phyloP scores from a whole-genome alignment of 2,888 invertebrate genomes.

The Elegia similella region DNA sequence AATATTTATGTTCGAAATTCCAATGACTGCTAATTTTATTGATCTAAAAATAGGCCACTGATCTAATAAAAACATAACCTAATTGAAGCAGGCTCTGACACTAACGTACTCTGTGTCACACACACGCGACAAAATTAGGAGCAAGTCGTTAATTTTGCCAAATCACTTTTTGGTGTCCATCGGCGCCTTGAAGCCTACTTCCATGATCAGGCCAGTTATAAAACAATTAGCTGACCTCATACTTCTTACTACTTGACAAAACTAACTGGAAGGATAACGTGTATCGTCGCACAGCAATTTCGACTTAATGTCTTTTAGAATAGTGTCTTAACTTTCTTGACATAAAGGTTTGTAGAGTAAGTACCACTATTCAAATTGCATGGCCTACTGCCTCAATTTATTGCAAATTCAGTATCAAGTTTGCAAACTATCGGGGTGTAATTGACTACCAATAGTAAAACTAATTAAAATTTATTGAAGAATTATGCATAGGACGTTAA shows the following conservation, averaged over 20 bases:
- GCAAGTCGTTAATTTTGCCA: slow-evolving; percentile 55
- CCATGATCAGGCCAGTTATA: slow-evolving; percentile 27
- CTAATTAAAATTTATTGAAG: slow-evolving; percentile 13
- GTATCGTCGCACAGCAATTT: too few relatives aligned
- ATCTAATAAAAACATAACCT: slow-evolving; percentile 15
- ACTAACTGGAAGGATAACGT: not conserved
- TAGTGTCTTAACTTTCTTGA: not conserved
- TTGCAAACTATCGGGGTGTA: not conserved
- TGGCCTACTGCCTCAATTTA: slow-evolving; percentile 14
- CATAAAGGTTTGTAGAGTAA: not conserved
- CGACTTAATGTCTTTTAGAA: too few relatives aligned
- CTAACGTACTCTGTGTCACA: slow-evolving; percentile 32
- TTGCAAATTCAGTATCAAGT: slow-evolving; percentile 22
- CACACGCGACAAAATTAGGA: slow-evolving; percentile 48
- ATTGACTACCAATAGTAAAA: slow-evolving; percentile 9
- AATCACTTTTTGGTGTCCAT: slow-evolving; percentile 57
- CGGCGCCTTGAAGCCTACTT: slow-evolving; percentile 39
- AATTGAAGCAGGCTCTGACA: slow-evolving; percentile 19
- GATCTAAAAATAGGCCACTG: not conserved
- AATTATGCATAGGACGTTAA: slow-evolving; percentile 12
- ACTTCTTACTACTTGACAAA: slow-evolving; percentile 29
- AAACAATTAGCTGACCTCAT: slow-evolving; percentile 47
- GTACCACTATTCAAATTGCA: slow-evolving; percentile 43
- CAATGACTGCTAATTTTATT: not conserved
- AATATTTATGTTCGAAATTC: not conserved